phyloP scores from a whole-genome alignment of 2,113 vertebrate genomes.

The Eulemur macaco region DNA sequence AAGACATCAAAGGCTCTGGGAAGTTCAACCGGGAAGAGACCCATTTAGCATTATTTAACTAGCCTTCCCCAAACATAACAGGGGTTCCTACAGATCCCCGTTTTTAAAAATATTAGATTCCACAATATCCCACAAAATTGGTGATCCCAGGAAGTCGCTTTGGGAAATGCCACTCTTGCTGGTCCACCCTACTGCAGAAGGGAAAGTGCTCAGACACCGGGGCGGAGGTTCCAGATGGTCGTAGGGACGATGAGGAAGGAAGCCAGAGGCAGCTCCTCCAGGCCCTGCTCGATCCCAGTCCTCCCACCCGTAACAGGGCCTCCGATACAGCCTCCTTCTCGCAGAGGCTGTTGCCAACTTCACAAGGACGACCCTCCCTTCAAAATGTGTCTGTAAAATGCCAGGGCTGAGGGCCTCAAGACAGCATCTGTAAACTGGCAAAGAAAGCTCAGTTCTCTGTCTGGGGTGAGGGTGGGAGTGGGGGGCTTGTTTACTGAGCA shows the following conservation, averaged over 20 bases:
- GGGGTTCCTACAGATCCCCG: not conserved
- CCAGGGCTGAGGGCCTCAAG: not conserved
- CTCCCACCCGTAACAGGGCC: rapidly evolving
- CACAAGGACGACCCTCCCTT: rapidly evolving
- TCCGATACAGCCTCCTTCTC: rapidly evolving
- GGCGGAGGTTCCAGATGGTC: rapidly evolving
- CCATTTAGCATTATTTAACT: not conserved
- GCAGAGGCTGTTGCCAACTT: not conserved
- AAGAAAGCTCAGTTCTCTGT: not conserved
- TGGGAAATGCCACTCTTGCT: not conserved
- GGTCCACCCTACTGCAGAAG: not conserved
- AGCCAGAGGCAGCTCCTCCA: not conserved
- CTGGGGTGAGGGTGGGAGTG: rapidly evolving
- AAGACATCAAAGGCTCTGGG: not conserved
- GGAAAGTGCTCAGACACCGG: not conserved
- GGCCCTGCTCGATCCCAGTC: rapidly evolving
- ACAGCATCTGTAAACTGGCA: rapidly evolving
- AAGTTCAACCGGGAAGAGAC: not conserved
- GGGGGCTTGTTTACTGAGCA: not conserved
- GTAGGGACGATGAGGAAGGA: not conserved
- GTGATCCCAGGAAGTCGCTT: not conserved
- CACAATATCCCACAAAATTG: not conserved
- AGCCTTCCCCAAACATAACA: not conserved
- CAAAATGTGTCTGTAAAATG: not conserved
- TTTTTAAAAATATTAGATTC: not conserved